Base-by-base conservation (phyloP, 1,140 invertebrate species). In the Apis laboriosa region DNA sequence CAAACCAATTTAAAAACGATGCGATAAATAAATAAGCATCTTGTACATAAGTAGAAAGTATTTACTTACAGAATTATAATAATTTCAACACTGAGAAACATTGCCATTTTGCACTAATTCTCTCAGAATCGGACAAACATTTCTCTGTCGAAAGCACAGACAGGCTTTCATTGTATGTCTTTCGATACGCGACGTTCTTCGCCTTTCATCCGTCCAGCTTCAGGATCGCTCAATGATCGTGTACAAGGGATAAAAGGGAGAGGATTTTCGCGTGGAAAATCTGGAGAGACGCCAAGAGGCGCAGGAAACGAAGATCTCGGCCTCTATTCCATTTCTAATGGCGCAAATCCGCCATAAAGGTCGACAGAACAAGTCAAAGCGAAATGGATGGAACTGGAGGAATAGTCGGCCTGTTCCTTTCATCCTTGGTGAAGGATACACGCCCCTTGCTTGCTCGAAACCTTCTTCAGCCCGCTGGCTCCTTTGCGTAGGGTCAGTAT, bases 361-460 rank as follows among this genome's bases (percentile, higher is more conserved):
- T 83, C 56, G 70, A 75, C 49, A 51, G 53, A 80, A 74, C 51
- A 55, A 75, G 78, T 74, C 77, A 60, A 34, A 70, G 60, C 17
- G 17, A 70, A 74, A 84, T 60, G 55, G 77, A 84, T 72, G 77
- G 53, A 19, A 51, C 53, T 19, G 7, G 17, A 11, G 49, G 15
- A 68, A 83, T n/a, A 58, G 60, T 80, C 77, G 85, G 77, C 13
- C 58, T 9, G 71, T 84, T 19, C 67, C 78, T 88, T 88, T 88
- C 72, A 88, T 88, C 86, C 79, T 79, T 73, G 75, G 64, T 68
- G 66, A 85, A 77, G 78, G 83, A 77, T 88, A 78, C 77, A 82
- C 79, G 83, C 86, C 86, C 78, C 63, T 72, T 56, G 60, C 61
- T 64, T 43, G 34, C 34, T 84, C 51, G 74, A 72, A 74, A 56